phyloP scores from a whole-genome alignment of 2,888 invertebrate genomes.

The Isoperla grammatica region DNA sequence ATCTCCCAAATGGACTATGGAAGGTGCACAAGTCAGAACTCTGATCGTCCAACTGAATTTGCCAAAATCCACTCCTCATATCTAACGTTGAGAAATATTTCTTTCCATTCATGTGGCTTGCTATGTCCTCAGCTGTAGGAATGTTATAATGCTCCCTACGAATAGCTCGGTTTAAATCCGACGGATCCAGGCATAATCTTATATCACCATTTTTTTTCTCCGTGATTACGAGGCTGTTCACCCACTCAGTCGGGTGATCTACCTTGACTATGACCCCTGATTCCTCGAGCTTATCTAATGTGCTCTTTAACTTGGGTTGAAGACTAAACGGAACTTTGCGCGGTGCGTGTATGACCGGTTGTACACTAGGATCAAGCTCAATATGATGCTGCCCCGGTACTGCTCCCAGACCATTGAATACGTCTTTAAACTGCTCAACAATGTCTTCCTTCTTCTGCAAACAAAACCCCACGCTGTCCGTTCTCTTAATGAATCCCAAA shows the following conservation, averaged over 20 bases:
- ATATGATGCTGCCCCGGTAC: not conserved
- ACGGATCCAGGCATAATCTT: not conserved
- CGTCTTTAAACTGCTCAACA: not conserved
- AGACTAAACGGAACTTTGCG: not conserved
- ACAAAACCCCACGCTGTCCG: not conserved
- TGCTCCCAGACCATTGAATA: conserved; percentile 2
- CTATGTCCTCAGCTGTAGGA: too few species aligned
- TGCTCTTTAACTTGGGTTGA: too few species aligned
- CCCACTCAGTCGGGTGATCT: not conserved
- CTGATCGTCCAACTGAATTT: conserved; percentile 21
- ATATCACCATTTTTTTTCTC: not conserved
- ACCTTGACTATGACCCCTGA: too few species aligned
- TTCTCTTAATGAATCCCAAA: not conserved
- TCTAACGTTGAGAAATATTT: conserved; percentile 25
- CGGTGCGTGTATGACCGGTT: not conserved
- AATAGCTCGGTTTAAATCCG: not conserved
- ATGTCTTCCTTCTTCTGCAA: not conserved
- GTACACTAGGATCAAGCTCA: not conserved
- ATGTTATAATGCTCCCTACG: not conserved
- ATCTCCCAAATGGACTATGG: conserved; percentile 25
- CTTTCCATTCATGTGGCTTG: not conserved
- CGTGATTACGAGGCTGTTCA: not conserved
- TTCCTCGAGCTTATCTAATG: too few species aligned
- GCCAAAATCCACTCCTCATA: conserved; percentile 24
- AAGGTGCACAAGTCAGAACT: conserved; percentile 24